Evolutionary conservation across 2,888 invertebrate species (phyloP), one percentile per base, ranked within the genome.

Genomic region (Eumacrocentrus americanus): DNA sequence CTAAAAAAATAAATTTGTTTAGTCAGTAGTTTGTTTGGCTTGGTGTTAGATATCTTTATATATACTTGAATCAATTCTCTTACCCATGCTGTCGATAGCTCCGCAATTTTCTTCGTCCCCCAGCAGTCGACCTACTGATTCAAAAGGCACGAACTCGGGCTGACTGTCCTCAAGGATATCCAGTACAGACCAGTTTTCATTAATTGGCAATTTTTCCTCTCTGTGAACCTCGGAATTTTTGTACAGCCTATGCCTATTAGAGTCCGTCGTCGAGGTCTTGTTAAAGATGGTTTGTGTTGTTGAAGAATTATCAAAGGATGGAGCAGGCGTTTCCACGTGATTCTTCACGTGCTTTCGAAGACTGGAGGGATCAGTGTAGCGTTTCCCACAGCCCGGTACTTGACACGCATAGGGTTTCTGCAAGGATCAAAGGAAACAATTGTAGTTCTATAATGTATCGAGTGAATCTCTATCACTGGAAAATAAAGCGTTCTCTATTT

Each of bases 331-430:
- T 11, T 79, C 79, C 0, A 73, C 66, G 72, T 94, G 93, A 68
- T 92, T 94, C 77, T 95, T 95, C 18, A 95, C 92, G 82, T 96
- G 96, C 76, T 96, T 96, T 34, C 96, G 85, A 0, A 96, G 85
- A 51, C 95, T 95, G 54, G 95, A 95, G 0, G 96, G 96, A 79
- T 96, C 96, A 0, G 96, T 96, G 83, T 96, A 96, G 35, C 94
- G 88, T 80, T 96, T 96, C 4, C 87, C 88, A 76, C 96, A 96
- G 1, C 94, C 95, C 0, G 85, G 82, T 14, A 93, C 89, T 71
- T 94, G 93, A 71, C 96, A 96, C 1, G 92, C 93, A 81, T 95
- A 96, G 0, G 96, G 96, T 82, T 95, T 93, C 92, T 96, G 83
- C 29, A 82, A 82, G 7, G 14, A 14, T 46, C n/a, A n/a, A n/a